Percentiles rank a stretch among this genome's conserved stretches.
Conservation (phyloP, 2,113 vertebrate genomes). For the Numida meleagris region DNA sequence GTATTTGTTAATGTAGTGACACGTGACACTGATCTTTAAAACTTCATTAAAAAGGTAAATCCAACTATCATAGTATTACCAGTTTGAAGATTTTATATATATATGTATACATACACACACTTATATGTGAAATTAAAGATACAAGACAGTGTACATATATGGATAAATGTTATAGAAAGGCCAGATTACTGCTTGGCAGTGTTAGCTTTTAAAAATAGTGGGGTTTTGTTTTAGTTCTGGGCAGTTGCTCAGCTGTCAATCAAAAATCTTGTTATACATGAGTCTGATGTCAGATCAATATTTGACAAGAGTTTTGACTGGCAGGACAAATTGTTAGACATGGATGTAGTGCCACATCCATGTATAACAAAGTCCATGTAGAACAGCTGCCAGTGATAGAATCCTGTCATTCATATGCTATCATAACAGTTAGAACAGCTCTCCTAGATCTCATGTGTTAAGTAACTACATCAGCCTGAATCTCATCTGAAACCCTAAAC, state of each 20-base stretch:
- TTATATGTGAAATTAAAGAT: slow-evolving; percentile 36
- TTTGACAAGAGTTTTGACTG: slow-evolving; percentile 61
- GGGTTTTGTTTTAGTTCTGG: slow-evolving; percentile 56
- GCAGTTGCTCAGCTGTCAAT: slow-evolving; percentile 67
- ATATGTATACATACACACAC: neutral
- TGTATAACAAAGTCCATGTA: slow-evolving; percentile 28
- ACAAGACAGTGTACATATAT: neutral
- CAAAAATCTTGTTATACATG: slow-evolving; percentile 66
- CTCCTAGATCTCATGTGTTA: neutral
- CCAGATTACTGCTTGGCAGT: slow-evolving; percentile 24
- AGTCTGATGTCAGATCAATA: slow-evolving; percentile 60
- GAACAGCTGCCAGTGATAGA: slow-evolving; percentile 19
- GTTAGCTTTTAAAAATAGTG: slow-evolving; percentile 56
- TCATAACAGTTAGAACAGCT: neutral
- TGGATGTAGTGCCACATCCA: slow-evolving; percentile 39
- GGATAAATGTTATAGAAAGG: slow-evolving; percentile 41
- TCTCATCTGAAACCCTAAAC: neutral
- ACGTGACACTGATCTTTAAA: slow-evolving; percentile 40
- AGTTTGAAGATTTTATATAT: neutral
- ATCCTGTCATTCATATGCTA: slow-evolving; percentile 46
- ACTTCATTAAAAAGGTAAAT: slow-evolving; percentile 64
- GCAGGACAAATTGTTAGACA: slow-evolving; percentile 63
- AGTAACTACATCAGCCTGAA: neutral
- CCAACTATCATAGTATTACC: neutral
- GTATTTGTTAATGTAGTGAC: slow-evolving; percentile 18